phyloP scores from a whole-genome alignment of 1,140 invertebrate genomes.

The Sipha flava region DNA sequence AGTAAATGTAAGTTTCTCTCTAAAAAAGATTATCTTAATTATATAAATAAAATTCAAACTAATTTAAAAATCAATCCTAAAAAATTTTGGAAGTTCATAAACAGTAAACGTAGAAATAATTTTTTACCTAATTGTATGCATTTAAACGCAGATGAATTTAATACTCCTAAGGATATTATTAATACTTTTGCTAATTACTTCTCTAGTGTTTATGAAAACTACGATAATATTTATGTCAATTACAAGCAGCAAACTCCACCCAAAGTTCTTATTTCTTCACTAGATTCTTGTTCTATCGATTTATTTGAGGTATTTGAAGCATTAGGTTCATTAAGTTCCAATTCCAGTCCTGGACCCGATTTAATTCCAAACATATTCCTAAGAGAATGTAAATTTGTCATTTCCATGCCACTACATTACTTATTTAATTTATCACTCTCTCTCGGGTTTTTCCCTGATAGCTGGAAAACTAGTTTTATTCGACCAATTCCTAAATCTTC shows the following conservation, averaged over 20 bases:
- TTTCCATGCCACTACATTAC: neutral
- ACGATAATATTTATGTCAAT: neutral
- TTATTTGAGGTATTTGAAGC: neutral
- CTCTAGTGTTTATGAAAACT: neutral
- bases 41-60: neutral
- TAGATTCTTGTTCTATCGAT: neutral
- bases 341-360: neutral
- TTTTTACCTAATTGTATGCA: neutral
- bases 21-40: neutral
- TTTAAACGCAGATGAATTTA: neutral
- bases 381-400: neutral
- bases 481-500: neutral
- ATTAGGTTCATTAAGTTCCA: neutral
- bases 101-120: neutral
- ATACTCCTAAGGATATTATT: neutral
- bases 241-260: neutral
- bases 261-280: neutral
- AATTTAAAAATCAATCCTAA: neutral
- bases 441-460: neutral
- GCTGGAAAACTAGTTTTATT: neutral
- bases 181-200: constrained; percentile 1
- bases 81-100: neutral
- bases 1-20: neutral
- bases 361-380: neutral
- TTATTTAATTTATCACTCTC: neutral